A percentile compares a stretch with the other conserved stretches of the same genome.
phyloP scores from a whole-genome alignment of 1,140 invertebrate species.

The Neelides sp. region DNA sequence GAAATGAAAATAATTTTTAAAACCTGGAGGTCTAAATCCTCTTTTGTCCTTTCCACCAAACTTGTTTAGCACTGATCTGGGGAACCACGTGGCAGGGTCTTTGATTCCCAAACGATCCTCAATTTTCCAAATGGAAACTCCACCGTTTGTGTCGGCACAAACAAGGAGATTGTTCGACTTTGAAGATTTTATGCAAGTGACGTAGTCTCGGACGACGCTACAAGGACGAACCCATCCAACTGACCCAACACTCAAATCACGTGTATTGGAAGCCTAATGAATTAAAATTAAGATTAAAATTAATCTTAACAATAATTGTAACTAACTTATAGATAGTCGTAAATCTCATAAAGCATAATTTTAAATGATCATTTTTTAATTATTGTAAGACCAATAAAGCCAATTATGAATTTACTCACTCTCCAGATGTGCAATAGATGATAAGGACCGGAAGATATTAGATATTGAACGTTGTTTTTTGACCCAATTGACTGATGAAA shows the following conservation, averaged over 20 bases:
- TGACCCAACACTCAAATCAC: constrained; percentile 14
- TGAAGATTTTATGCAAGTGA: constrained; percentile 12
- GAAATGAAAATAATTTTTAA: no score
- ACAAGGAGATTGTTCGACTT: constrained; percentile 8
- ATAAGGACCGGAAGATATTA: constrained; percentile 16
- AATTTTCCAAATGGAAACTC: constrained; percentile 11
- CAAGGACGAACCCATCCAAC: constrained; percentile 18
- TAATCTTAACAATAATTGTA: no score
- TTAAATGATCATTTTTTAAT: neutral
- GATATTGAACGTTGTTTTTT: constrained; percentile 6
- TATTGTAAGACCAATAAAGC: neutral
- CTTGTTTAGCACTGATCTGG: neutral
- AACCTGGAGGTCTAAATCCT: constrained; percentile 2
- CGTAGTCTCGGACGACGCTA: constrained; percentile 4
- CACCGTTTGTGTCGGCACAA: constrained; percentile 11
- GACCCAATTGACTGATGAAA: constrained; percentile 1
- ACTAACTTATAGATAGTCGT: no score
- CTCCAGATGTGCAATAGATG: constrained; percentile 18
- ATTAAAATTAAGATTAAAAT: no score
- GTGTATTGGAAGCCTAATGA: constrained; percentile 13
- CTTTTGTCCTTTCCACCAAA: neutral
- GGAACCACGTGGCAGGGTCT: constrained; percentile 16
- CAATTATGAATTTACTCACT: no score
- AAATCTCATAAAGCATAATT: constrained; percentile 3
- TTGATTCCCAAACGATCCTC: constrained; percentile 5